phyloP scores from a whole-genome alignment of 2,797 vertebrate species.

The Kryptolebias ocellatus region DNA sequence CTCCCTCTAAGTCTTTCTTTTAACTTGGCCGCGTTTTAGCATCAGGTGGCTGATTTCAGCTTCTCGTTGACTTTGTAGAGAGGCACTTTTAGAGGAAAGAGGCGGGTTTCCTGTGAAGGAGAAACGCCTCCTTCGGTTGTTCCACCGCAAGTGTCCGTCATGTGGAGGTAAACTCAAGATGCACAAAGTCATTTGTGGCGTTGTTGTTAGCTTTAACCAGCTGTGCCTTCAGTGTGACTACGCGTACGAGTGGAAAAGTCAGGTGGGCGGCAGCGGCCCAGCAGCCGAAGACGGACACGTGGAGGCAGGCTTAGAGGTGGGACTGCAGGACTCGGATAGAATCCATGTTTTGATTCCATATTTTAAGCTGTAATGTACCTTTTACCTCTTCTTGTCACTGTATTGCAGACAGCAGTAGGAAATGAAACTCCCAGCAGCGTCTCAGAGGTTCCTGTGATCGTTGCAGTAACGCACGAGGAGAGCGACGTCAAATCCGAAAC shows the following conservation, averaged over 20 bases:
- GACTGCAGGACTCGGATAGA: background rate
- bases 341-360: background rate
- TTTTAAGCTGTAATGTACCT: background rate
- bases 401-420: constrained; percentile 7
- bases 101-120: constrained; percentile 35
- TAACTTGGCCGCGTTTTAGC: background rate
- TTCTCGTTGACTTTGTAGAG: constrained; percentile 1
- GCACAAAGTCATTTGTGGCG: constrained; percentile 29
- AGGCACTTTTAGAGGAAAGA: constrained; percentile 18
- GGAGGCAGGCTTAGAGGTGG: constrained; percentile 11
- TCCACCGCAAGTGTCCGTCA: constrained; percentile 31
- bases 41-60: background rate
- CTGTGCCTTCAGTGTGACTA: constrained; percentile 39
- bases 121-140: constrained; percentile 30
- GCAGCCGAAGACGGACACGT: background rate
- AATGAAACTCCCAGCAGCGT: background rate
- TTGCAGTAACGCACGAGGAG: constrained; percentile 14
- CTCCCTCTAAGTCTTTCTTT: background rate
- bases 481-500: constrained; percentile 6
- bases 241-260: constrained; percentile 39
- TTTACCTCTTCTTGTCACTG: background rate
- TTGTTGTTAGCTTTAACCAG: constrained; percentile 31
- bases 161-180: constrained; percentile 34
- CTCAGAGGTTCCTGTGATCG: constrained; percentile 10
- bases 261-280: constrained; percentile 20